Evolutionary conservation across 2,113 vertebrate species (phyloP).

Genomic region (Catharus fuscescens): DNA sequence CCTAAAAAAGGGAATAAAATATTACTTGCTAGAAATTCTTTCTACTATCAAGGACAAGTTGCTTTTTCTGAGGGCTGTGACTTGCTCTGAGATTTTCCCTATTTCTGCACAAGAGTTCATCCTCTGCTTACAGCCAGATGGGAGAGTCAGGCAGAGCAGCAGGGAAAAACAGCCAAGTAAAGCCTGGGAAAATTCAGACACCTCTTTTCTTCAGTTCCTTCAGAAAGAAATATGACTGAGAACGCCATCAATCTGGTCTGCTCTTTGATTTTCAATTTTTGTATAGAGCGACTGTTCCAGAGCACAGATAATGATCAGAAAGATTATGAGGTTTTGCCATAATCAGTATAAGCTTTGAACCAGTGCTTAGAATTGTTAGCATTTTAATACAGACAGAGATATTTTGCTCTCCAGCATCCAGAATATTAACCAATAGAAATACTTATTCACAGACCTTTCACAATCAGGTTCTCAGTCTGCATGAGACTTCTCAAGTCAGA

Average conservation of each 20-base stretch:
- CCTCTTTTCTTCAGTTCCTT: background rate
- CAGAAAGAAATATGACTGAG: background rate
- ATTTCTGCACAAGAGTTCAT: background rate
- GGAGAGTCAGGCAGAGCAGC: background rate
- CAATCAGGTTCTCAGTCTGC: background rate
- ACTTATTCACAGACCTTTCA: background rate
- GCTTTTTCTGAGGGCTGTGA: background rate
- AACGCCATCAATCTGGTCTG: background rate
- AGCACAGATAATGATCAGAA: background rate
- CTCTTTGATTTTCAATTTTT: background rate
- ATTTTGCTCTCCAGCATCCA: background rate
- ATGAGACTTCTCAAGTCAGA: background rate
- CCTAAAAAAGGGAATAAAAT: background rate
- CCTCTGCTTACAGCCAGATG: background rate
- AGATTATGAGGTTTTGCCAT: background rate
- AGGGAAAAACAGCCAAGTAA: background rate
- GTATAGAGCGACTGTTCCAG: background rate
- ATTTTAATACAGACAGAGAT: background rate
- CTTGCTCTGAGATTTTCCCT: background rate
- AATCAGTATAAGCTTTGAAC: background rate
- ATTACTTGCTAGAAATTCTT: background rate
- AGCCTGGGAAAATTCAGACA: background rate
- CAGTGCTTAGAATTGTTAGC: background rate
- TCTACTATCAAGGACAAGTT: background rate
- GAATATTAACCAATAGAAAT: background rate